A percentile compares a stretch with the other conserved stretches of the same genome.
Evolutionary conservation across 2,113 vertebrate genomes (phyloP).

Genomic region (Zingel zingel): DNA sequence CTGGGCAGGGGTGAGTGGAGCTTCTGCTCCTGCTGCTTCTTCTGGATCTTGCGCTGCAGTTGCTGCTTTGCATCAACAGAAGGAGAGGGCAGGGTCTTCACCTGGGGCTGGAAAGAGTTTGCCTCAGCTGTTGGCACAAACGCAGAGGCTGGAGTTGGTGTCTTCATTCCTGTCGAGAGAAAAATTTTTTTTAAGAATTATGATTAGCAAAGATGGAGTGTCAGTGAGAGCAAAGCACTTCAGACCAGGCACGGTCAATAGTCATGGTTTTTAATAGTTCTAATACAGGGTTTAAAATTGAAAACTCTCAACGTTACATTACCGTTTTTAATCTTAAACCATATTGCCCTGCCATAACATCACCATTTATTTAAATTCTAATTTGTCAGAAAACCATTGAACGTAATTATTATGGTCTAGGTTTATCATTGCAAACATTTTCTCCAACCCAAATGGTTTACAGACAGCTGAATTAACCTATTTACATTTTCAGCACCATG

Average conservation of each 20-base stretch:
- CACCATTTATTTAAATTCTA: background rate
- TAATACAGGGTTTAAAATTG: background rate
- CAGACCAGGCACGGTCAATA: background rate
- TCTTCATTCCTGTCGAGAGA: constrained; percentile 89
- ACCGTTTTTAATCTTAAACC: background rate
- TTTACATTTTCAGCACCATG: background rate
- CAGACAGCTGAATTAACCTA: background rate
- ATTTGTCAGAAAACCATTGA: background rate
- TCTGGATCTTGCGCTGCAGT: constrained; percentile 98
- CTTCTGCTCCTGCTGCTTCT: constrained; percentile 99
- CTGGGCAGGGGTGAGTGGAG: constrained; percentile 94
- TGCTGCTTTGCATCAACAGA: constrained; percentile 98
- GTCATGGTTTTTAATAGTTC: background rate
- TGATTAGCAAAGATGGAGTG: background rate
- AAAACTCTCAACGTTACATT: background rate
- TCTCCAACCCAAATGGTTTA: background rate
- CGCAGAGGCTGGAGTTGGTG: constrained; percentile 93
- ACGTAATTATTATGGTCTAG: background rate
- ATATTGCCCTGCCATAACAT: background rate
- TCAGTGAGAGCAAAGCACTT: background rate
- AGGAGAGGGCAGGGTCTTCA: constrained; percentile 96
- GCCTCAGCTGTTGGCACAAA: constrained; percentile 96
- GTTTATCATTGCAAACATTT: background rate
- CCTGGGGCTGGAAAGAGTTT: constrained; percentile 97
- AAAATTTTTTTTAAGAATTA: background rate